Evolutionary conservation across 2,113 vertebrate genomes (phyloP).

Genomic region (Toxotes jaculatrix): DNA sequence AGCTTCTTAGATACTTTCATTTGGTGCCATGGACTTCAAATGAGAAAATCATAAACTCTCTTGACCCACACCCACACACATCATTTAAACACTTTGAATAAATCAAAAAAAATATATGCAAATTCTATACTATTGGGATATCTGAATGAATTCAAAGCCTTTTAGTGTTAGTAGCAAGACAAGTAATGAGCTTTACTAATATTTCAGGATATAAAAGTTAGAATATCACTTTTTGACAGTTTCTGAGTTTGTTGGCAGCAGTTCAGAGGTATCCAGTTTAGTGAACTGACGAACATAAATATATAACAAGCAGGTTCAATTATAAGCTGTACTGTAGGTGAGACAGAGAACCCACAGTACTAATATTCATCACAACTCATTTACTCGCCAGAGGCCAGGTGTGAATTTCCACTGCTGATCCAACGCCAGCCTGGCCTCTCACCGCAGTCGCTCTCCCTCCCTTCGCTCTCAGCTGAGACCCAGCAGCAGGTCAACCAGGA

Average conservation of each 20-base stretch:
- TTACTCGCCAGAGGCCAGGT: conserved; percentile 61
- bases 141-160: conserved; percentile 17
- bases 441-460: background rate
- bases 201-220: background rate
- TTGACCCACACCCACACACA: conserved; percentile 53
- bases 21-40: conserved; percentile 38
- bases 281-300: conserved; percentile 5
- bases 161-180: conserved; percentile 6
- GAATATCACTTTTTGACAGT: background rate
- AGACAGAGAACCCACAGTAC: conserved; percentile 60
- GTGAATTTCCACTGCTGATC: conserved; percentile 75
- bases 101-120: conserved; percentile 12
- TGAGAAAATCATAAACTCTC: conserved; percentile 37
- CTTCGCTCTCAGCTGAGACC: conserved; percentile 13
- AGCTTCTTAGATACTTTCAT: conserved; percentile 20
- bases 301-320: conserved; percentile 37
- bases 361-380: conserved; percentile 63
- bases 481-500: conserved; percentile 67
- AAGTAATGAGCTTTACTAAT: conserved; percentile 26
- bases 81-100: conserved; percentile 41
- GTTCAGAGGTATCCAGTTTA: conserved; percentile 16
- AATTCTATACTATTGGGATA: conserved; percentile 8
- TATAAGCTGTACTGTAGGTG: conserved; percentile 31
- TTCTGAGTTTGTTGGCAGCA: conserved; percentile 2
- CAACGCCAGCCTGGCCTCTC: conserved; percentile 50